Conservation (phyloP, 1,140 invertebrate genomes). For the Caenorhabditis tropicalis region DNA sequence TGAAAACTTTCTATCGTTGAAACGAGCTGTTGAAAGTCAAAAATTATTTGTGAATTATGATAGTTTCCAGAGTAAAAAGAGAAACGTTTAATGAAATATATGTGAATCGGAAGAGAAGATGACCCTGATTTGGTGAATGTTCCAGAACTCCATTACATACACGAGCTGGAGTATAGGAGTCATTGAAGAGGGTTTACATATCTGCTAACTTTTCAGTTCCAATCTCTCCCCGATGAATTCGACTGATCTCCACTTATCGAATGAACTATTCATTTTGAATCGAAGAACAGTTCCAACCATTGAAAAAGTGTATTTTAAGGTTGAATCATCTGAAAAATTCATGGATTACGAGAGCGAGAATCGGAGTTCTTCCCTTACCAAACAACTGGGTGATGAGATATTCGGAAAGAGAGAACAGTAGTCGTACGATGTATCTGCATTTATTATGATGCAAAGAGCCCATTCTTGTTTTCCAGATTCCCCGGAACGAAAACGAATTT, state of each 20-base stretch:
- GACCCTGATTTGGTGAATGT: neutral
- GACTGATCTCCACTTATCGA: neutral
- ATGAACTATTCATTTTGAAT: neutral
- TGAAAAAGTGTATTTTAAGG: neutral
- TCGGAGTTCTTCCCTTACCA: neutral
- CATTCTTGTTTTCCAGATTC: conserved; percentile 22
- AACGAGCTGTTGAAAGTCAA: neutral
- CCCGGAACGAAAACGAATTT: neutral
- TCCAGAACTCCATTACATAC: neutral
- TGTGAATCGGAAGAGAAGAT: neutral
- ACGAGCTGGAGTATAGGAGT: neutral
- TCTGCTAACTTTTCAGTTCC: neutral
- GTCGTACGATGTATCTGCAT: conserved; percentile 18
- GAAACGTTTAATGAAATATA: neutral
- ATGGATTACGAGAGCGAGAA: neutral
- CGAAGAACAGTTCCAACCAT: neutral
- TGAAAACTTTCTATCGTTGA: neutral
- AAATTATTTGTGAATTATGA: neutral
- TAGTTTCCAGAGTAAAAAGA: neutral
- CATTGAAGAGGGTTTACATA: too few species aligned
- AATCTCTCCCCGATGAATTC: neutral
- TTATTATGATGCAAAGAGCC: neutral
- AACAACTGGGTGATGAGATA: neutral
- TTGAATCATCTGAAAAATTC: conserved; percentile 5
- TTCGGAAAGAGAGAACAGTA: neutral